A percentile compares a stretch with the other conserved stretches of the same genome.
phyloP scores from a whole-genome alignment of 2,113 vertebrate species.

The Vulpes vulpes region DNA sequence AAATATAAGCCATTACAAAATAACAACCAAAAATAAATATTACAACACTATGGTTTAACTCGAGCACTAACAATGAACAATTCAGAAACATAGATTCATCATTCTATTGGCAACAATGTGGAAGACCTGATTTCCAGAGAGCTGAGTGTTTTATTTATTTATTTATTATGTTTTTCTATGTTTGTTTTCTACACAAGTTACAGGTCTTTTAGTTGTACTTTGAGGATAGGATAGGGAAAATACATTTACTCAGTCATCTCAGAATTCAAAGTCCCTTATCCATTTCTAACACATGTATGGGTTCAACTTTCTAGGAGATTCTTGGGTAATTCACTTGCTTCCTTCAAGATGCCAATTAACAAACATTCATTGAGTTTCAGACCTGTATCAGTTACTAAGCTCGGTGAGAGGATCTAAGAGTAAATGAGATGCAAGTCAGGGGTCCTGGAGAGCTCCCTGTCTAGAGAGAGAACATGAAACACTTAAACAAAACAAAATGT shows the following conservation, averaged over 20 bases:
- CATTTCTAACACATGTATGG: neutral
- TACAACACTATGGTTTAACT: neutral
- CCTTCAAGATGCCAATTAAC: neutral
- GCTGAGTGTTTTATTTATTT: neutral
- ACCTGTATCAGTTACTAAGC: neutral
- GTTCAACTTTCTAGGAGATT: neutral
- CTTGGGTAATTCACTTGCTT: neutral
- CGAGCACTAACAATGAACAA: neutral
- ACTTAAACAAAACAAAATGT: neutral
- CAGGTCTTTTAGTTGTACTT: neutral
- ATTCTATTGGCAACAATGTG: neutral
- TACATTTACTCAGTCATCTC: neutral
- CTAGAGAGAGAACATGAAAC: neutral
- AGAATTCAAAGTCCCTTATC: neutral
- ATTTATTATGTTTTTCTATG: neutral
- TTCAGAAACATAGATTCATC: neutral
- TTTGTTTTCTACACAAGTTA: neutral
- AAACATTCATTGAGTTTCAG: neutral
- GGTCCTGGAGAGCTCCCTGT: neutral
- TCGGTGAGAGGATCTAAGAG: neutral
- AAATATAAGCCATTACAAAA: constrained; percentile 17
- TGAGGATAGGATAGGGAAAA: neutral
- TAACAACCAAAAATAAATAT: neutral
- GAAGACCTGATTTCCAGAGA: neutral
- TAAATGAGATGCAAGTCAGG: neutral